phyloP scores from a whole-genome alignment of 2,113 vertebrate genomes.

The Mola mola region DNA sequence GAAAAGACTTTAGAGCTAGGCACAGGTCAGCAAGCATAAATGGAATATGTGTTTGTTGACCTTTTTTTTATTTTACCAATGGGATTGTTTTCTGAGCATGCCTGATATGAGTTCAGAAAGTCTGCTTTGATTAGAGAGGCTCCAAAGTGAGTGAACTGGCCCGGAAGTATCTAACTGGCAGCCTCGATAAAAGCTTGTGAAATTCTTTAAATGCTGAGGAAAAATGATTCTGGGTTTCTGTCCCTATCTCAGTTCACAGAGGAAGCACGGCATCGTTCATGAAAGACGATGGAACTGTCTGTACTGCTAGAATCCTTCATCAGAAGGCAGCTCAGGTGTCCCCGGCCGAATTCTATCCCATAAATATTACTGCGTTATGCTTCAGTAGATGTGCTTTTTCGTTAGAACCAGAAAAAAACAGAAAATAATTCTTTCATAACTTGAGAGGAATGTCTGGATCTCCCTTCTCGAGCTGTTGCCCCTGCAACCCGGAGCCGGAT shows the following conservation, averaged over 20 bases:
- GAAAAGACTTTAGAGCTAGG: too few relatives aligned
- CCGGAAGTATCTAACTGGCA: slow-evolving; percentile 37
- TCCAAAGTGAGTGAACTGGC: slow-evolving; percentile 33
- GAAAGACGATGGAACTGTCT: background rate
- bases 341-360: too few relatives aligned
- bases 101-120: too few relatives aligned
- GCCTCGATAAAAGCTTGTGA: slow-evolving; percentile 11
- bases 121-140: slow-evolving; percentile 37
- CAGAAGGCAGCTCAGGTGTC: background rate
- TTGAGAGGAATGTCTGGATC: too few relatives aligned
- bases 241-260: background rate
- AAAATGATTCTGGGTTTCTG: background rate
- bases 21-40: too few relatives aligned
- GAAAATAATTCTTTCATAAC: too few relatives aligned
- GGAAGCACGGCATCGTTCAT: background rate
- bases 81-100: slow-evolving; percentile 39
- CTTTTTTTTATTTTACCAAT: slow-evolving; percentile 32
- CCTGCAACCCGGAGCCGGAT: too few relatives aligned
- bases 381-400: background rate
- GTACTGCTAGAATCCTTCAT: background rate
- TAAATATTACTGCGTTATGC: background rate
- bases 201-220: slow-evolving; percentile 23
- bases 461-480: too few relatives aligned
- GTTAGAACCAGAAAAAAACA: too few relatives aligned
- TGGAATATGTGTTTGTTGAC: slow-evolving; percentile 29